Percentiles rank a stretch among this genome's conserved stretches.
Conservation (phyloP, 2,888 invertebrate genomes). For the Drosophila koepferae region DNA sequence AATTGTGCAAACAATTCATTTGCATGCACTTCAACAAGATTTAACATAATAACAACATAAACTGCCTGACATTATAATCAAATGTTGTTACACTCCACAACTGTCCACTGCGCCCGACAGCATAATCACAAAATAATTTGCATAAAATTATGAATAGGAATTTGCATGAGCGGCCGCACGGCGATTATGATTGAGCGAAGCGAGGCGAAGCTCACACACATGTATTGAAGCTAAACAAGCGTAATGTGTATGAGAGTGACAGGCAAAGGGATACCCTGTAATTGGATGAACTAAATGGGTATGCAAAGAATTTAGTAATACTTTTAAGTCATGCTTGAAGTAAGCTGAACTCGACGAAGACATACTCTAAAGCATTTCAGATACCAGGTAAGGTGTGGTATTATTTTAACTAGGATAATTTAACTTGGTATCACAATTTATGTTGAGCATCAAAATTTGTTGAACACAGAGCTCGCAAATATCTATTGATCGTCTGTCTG, state of each 20-base stretch:
- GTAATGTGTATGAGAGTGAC: background rate
- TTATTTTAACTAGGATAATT: too few relatives aligned
- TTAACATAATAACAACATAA: slow-evolving; percentile 44
- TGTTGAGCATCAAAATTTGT: too few relatives aligned
- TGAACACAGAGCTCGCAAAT: too few relatives aligned
- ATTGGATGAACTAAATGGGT: background rate
- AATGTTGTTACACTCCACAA: slow-evolving; percentile 47
- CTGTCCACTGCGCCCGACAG: slow-evolving; percentile 57
- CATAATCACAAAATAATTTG: slow-evolving; percentile 68
- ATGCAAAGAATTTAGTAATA: fast-evolving
- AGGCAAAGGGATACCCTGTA: background rate
- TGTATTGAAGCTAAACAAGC: background rate
- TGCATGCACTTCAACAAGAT: slow-evolving; percentile 32
- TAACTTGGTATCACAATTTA: too few relatives aligned
- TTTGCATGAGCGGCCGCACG: slow-evolving; percentile 51
- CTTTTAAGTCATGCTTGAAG: background rate
- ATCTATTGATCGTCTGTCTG: too few relatives aligned
- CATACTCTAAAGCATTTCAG: too few relatives aligned
- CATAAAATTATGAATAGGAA: slow-evolving; percentile 64
- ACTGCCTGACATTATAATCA: slow-evolving; percentile 48
- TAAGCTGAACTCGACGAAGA: background rate
- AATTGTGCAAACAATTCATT: slow-evolving; percentile 53
- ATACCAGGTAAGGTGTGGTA: too few relatives aligned
- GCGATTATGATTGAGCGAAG: slow-evolving; percentile 17
- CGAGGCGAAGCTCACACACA: background rate